These are phyloP conservation scores for Python bivittatus DNA, from an alignment of 2,113 vertebrate species.

Conservation along the genomic window DNA sequence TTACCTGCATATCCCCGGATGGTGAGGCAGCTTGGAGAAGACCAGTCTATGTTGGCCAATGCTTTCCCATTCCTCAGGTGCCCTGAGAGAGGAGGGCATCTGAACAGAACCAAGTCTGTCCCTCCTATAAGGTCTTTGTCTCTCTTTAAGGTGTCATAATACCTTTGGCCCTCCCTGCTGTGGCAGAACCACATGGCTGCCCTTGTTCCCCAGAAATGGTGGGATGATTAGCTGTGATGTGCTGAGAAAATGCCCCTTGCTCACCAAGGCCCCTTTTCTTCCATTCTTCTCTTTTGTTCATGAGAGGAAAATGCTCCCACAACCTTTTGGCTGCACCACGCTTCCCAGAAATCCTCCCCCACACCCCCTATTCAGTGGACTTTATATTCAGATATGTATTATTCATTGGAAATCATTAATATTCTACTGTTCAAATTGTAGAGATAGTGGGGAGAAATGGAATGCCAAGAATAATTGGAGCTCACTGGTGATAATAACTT, in stretches of 20 bases:
- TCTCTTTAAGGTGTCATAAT: background rate
- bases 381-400: slow-evolving; percentile 48
- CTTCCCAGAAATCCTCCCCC: slow-evolving; percentile 45
- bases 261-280: background rate
- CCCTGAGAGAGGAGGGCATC: background rate
- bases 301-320: too few relatives aligned
- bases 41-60: background rate
- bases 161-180: background rate
- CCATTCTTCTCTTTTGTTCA: background rate
- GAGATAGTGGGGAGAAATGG: slow-evolving; percentile 28
- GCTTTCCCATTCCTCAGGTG: background rate
- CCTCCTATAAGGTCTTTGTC: background rate
- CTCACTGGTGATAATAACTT: background rate
- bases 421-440: slow-evolving; percentile 20
- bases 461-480: background rate
- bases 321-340: background rate
- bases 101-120: background rate
- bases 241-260: background rate
- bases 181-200: background rate
- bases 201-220: background rate
- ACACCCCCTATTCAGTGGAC: slow-evolving; percentile 43
- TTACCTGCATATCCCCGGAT: too few relatives aligned
- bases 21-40: background rate
- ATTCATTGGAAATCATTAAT: slow-evolving; percentile 53
- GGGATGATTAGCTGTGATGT: background rate